Conservation (phyloP, 53 echinoderm and acorn worm genomes). For the Luidia sarsii region DNA sequence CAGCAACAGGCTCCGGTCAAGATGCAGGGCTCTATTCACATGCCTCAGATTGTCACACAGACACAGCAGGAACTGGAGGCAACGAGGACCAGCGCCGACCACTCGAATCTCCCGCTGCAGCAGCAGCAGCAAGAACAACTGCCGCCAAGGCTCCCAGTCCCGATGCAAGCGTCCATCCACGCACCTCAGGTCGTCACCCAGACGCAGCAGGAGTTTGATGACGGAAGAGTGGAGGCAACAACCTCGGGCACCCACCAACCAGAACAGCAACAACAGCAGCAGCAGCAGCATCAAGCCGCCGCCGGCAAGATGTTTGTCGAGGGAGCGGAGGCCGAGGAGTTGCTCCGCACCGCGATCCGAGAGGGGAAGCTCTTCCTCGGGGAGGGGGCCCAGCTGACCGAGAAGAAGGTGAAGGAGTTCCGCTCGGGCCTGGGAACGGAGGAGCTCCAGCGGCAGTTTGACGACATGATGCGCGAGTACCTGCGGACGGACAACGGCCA, state of each 20-base stretch:
- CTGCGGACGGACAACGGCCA: constrained; percentile 65
- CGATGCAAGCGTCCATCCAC: background rate
- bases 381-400: background rate
- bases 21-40: background rate
- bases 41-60: background rate
- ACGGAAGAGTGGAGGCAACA: background rate
- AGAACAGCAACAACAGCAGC: constrained; percentile 2
- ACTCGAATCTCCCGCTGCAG: too few species aligned
- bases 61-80: background rate
- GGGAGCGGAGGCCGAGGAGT: background rate
- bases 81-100: too few species aligned
- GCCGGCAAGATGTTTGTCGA: constrained; percentile 9
- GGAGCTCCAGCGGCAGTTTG: constrained; percentile 61
- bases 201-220: background rate
- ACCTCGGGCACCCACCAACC: background rate
- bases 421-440: constrained; percentile 41
- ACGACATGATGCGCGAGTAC: constrained; percentile 69
- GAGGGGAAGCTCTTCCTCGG: constrained; percentile 45
- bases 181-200: constrained; percentile 2
- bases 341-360: constrained; percentile 29
- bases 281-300: background rate
- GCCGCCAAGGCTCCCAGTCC: background rate
- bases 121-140: too few species aligned
- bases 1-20: constrained; percentile 8
- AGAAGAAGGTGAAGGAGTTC: constrained; percentile 22